These are phyloP conservation scores for Larimichthys crocea DNA, from an alignment of 2,113 vertebrate genomes.

Conservation along the genomic window DNA sequence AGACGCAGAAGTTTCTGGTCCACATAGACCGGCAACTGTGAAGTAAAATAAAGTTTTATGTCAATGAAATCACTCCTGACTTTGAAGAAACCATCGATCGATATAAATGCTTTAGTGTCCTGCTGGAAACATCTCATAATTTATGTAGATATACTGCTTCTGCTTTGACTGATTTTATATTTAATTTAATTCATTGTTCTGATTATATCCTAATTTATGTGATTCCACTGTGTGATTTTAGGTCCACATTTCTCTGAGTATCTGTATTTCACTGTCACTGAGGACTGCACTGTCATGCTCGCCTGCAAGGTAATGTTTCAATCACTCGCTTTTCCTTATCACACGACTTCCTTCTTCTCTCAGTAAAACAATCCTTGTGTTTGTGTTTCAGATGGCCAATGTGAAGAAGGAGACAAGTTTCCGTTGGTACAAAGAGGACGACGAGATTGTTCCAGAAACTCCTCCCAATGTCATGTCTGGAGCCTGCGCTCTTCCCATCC, in stretches of 20 bases:
- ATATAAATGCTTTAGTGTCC: too few relatives aligned
- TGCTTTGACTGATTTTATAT: background rate
- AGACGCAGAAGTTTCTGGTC: too few relatives aligned
- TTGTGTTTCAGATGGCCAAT: conserved; percentile 88
- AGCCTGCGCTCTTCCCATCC: conserved; percentile 87
- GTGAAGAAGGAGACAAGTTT: conserved; percentile 93
- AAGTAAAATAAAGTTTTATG: too few relatives aligned
- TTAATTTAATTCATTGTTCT: background rate
- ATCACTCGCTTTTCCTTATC: rapidly evolving
- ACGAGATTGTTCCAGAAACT: conserved; percentile 84
- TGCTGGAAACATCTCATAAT: too few relatives aligned
- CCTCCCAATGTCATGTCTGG: conserved; percentile 88
- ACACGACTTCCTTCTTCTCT: too few relatives aligned
- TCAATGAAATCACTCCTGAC: too few relatives aligned
- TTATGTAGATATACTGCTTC: background rate
- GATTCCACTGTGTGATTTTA: conserved; percentile 53
- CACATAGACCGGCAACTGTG: too few relatives aligned
- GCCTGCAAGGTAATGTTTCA: conserved; percentile 88
- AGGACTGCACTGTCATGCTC: conserved; percentile 92
- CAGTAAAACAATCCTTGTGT: background rate
- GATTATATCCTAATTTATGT: background rate
- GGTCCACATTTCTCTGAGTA: conserved; percentile 95
- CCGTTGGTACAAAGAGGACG: conserved; percentile 94
- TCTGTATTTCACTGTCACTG: conserved; percentile 89
- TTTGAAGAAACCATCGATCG: too few relatives aligned